phyloP scores from a whole-genome alignment of 1,140 invertebrate species.

The Gonatopus flavifemur region DNA sequence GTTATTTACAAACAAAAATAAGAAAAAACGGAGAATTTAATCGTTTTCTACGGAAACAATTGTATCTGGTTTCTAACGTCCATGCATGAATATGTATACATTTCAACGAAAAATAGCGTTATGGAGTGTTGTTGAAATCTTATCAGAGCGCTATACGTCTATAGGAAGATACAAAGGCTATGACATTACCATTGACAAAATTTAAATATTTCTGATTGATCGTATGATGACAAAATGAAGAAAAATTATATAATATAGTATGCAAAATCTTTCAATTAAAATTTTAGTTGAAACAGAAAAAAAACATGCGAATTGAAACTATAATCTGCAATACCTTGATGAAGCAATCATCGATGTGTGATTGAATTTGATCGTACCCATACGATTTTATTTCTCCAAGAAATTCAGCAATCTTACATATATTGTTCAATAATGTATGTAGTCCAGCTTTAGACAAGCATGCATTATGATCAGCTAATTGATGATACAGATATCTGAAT shows the following conservation, averaged over 20 bases:
- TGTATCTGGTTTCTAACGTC: too few relatives aligned
- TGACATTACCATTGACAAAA: too few relatives aligned
- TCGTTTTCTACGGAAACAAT: too few relatives aligned
- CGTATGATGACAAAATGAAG: neutral
- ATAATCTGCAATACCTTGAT: conserved; percentile 47
- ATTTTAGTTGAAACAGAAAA: neutral
- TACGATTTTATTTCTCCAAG: conserved; percentile 60
- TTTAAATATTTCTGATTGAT: neutral
- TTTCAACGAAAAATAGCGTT: too few relatives aligned
- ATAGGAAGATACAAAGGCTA: too few relatives aligned
- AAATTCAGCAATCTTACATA: conserved; percentile 59
- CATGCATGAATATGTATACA: too few relatives aligned
- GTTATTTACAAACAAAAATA: too few relatives aligned
- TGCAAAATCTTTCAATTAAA: neutral
- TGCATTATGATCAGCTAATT: conserved; percentile 63
- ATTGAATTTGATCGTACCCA: conserved; percentile 58
- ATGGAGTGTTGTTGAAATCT: too few relatives aligned
- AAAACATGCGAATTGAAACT: conserved; percentile 6
- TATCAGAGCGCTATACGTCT: too few relatives aligned
- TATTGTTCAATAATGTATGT: conserved; percentile 55
- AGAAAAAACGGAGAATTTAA: too few relatives aligned
- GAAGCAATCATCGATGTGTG: conserved; percentile 60
- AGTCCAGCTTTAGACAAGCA: conserved; percentile 59
- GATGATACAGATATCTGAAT: conserved; percentile 64
- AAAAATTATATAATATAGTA: neutral